Percentiles rank a stretch among this genome's conserved stretches.
Conservation (phyloP, 1,140 invertebrate species). For the Brachionus manjavacas region DNA sequence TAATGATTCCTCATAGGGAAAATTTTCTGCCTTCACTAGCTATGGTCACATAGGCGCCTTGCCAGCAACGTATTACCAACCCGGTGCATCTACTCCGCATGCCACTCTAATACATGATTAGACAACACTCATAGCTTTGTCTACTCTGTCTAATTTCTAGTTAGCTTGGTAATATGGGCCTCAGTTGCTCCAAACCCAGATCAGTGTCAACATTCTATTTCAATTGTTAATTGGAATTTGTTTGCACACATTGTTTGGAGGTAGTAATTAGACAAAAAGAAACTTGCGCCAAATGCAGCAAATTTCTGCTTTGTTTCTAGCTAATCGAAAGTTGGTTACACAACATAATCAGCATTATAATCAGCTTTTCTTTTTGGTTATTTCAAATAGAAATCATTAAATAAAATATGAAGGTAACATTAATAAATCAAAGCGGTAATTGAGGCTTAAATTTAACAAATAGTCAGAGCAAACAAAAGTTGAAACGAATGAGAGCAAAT, state of each 20-base stretch:
- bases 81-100: background rate
- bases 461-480: background rate
- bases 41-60: background rate
- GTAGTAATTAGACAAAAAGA: background rate
- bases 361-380: background rate
- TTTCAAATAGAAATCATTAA: background rate
- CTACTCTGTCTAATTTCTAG: background rate
- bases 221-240: background rate
- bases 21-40: background rate
- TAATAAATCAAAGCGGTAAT: background rate
- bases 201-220: background rate
- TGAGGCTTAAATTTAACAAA: background rate
- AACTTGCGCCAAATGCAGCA: background rate
- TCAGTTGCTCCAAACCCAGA: background rate
- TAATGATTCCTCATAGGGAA: background rate
- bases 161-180: background rate
- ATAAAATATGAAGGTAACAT: background rate
- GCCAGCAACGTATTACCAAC: background rate
- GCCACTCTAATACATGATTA: background rate
- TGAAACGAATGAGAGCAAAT: background rate
- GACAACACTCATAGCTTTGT: background rate
- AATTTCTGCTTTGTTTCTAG: background rate
- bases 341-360: background rate
- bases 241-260: background rate
- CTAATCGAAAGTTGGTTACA: background rate